Base-by-base conservation (phyloP, 2,888 invertebrate species). In the Noctua fimbriata region DNA sequence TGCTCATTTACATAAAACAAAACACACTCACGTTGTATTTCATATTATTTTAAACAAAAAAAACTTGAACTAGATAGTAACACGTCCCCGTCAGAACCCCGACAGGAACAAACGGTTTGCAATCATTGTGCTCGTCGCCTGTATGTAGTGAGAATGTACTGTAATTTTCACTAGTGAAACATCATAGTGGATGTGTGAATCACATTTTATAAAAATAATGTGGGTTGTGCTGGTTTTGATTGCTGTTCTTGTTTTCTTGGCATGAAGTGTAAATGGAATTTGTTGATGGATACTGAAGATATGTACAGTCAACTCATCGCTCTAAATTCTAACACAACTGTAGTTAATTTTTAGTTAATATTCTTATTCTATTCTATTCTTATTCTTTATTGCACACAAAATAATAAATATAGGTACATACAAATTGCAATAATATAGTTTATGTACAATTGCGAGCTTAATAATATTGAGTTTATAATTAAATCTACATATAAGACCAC, bases 81-180 rank as follows among this genome's bases (percentile, higher is more conserved):
- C 24, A 28, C 41, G 41, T 78, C 16, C 32, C 63, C 41, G 85
- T 83, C 83, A 80, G 63, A 73, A 52, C n/a, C 47, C 6, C 36
- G 83, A 79, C 85, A 66, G 66, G 16, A 83, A 85, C 85, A 85
- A 85, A 85, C 83, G 73, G 58, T 58, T 70, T 52, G 80, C 73
- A 80, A 83, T 85, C 83, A 83, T 73, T 71, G 76, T 70, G 36
- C 67, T 36, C 66, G 71, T 73, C 72, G 55, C 44, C 16, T 60
- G 66, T 58, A 36, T n/a, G 16, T 70, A 60, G 47, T 14, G 24
- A 70, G 75, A 63, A 75, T 16, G 60, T 72, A 71, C 63, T 77
- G 85, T 85, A 77, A 85, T 85, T 85, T 85, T 82, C 85, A 79
- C 85, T 76, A 55, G 47, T 75, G 67, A 85, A 66, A 82, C 63